Base-by-base conservation (phyloP, 92 coral and sea anemone genomes). In the Epizoanthus stellaris region DNA sequence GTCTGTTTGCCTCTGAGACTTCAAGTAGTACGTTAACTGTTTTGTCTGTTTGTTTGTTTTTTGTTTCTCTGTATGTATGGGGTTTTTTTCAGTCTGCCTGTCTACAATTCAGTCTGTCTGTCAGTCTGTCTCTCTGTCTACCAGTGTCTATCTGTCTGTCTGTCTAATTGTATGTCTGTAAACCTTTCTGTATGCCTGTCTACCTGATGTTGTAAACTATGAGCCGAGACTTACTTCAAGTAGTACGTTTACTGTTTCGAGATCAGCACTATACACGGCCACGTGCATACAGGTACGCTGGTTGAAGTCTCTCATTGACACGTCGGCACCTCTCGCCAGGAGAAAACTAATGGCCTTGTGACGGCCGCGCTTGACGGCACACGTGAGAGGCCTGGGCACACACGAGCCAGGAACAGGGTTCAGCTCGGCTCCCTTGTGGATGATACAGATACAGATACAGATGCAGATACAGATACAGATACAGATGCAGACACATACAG, bases 201-300 rank as follows among this genome's bases (percentile, higher is more conserved):
- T 45, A 20, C n/a, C n/a, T 58, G 23, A 20, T 39, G n/a, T 39
- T 7, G 15, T 14, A 73, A 12, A 49, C 59, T 49, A 21, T 73
- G 15, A 49, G 63, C 9, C n/a, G 25, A 30, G 11, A 30, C 73
- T 40, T 47, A 91, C 97, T 90, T 93, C 75, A 65, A 93, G 89
- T 14, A 93, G 69, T 11, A 84, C 80, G 52, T 76, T 76, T 0
- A 93, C 92, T 3, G 97, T 93, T 84, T 93, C 76, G 20, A 80
- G 65, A 45, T 91, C 97, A 75, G 94, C 91, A 64, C 94, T 93
- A 60, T 91, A 93, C 10, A 91, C 97, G 17, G 97, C 97, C 81
- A 93, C 93, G 72, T 93, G 97, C 36, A 91, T 79, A 20, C 90
- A 88, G 3, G 92, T 91, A 57, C 94, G 76, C 12, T 76, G 79